Evolutionary conservation across 2,113 vertebrate species (phyloP).

Genomic region (Orycteropus afer): DNA sequence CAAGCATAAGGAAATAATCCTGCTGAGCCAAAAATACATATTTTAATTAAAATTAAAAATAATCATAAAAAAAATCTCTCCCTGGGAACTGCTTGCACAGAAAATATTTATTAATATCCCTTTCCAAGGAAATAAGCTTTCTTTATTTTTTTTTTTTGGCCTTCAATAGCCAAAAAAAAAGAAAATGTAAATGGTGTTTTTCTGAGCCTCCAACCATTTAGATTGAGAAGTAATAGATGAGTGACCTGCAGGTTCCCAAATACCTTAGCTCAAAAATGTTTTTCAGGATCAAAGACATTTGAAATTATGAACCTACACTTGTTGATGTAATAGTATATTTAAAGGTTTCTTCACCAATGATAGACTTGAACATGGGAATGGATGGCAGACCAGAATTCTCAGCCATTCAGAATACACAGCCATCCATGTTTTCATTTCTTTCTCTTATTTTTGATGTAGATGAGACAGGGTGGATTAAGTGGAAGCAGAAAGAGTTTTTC

Average conservation of each 20-base stretch:
- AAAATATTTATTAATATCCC: not conserved
- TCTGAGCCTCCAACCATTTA: not conserved
- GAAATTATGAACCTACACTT: not conserved
- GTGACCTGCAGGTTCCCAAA: not conserved
- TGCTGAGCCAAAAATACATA: not conserved
- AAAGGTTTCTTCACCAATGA: too few species aligned
- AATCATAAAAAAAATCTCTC: not conserved
- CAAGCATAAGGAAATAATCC: not conserved
- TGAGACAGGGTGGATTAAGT: not conserved
- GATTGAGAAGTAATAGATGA: not conserved
- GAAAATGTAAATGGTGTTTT: not conserved
- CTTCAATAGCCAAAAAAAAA: not conserved
- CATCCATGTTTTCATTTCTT: not conserved
- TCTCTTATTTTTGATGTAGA: not conserved
- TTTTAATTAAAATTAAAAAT: not conserved
- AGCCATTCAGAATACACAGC: rapidly evolving
- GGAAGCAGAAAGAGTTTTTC: too few species aligned
- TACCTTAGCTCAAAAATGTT: not conserved
- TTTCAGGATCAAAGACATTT: not conserved
- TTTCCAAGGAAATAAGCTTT: not conserved
- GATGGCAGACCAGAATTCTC: not conserved
- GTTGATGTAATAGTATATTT: rapidly evolving
- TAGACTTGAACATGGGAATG: rapidly evolving
- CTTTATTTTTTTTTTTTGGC: not conserved
- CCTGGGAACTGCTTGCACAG: not conserved